Evolutionary conservation across 2,888 invertebrate genomes (phyloP), one percentile per base, ranked within the genome.

Genomic region (Helicoverpa assulta): DNA sequence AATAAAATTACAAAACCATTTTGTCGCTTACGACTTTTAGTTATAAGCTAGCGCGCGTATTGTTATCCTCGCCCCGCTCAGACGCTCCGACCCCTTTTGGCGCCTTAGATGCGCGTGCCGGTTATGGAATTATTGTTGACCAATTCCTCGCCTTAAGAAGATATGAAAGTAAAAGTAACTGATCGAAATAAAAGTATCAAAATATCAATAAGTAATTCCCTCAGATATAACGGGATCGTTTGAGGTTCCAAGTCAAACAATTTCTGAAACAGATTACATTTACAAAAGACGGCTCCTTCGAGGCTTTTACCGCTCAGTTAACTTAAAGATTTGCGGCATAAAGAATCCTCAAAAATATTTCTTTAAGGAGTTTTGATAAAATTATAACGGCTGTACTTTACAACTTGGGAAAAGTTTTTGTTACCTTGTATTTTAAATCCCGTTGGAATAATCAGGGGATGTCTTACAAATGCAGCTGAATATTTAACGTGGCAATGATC

Each of bases 271-370:
- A 81, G 73, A 81, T 81, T 73, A 70, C 62, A 66, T 37, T 37
- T 50, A 71, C 68, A 77, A 67, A 70, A 71, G 73, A n/a, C n/a
- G 33, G 63, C 59, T 67, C 65, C 61, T 63, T 55, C 21, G 43
- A 59, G 65, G 59, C 62, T 52, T 78, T 80, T 76, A 69, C 73
- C 65, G 64, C 73, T 78, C 67, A 70, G 68, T 71, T 80, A 76
- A 78, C 70, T 74, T 70, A 65, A 68, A 81, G 74, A 82, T 70
- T 81, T 70, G 8, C 29, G 58, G 55, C 43, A 68, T 78, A 72
- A 74, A 82, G 75, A 80, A 81, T 71, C 67, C 73, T 59, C 63
- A 78, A 73, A 80, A 78, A 78, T 71, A 78, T 59, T 76, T 78
- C 55, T 55, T 70, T 61, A 55, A n/a, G 57, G 26, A 71, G 65